Percentiles rank a stretch among this genome's conserved stretches.
phyloP scores from a whole-genome alignment of 2,888 invertebrate species.

The Clistopyga incitator region DNA sequence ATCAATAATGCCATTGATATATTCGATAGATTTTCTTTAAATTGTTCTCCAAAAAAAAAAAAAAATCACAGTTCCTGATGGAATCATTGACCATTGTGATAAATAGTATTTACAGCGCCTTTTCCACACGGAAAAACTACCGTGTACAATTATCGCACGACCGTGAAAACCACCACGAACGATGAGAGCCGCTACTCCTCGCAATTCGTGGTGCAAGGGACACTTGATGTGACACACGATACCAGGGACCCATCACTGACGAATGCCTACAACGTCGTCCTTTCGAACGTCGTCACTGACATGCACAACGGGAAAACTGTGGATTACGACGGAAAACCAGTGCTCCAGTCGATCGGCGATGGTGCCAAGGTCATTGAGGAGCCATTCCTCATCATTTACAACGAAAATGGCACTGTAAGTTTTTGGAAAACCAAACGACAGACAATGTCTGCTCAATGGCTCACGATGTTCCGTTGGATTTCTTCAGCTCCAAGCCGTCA shows the following conservation, averaged over 20 bases:
- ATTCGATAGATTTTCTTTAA: too few relatives aligned
- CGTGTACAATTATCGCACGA: constrained; percentile 81
- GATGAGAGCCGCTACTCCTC: constrained; percentile 80
- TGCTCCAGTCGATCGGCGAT: constrained; percentile 66
- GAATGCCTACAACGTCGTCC: constrained; percentile 76
- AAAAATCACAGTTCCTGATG: too few relatives aligned
- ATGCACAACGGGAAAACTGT: constrained; percentile 77
- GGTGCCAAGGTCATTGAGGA: constrained; percentile 70
- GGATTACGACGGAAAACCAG: constrained; percentile 56
- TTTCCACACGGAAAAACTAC: constrained; percentile 85
- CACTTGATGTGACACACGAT: constrained; percentile 78
- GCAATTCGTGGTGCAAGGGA: constrained; percentile 79
- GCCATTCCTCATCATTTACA: constrained; percentile 75
- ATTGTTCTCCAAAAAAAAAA: too few relatives aligned
- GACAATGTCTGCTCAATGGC: background rate
- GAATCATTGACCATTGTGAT: background rate
- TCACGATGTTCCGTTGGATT: background rate
- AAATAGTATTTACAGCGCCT: constrained; percentile 64
- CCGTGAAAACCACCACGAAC: constrained; percentile 80
- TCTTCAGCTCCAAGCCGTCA: constrained; percentile 77
- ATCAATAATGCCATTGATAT: too few relatives aligned
- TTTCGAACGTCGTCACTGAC: constrained; percentile 78
- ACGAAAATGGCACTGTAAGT: constrained; percentile 72
- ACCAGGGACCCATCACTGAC: constrained; percentile 69
- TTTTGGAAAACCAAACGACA: background rate